These are phyloP conservation scores for Harpagus bidentatus DNA, from an alignment of 2,113 vertebrate species.

Conservation along the genomic window DNA sequence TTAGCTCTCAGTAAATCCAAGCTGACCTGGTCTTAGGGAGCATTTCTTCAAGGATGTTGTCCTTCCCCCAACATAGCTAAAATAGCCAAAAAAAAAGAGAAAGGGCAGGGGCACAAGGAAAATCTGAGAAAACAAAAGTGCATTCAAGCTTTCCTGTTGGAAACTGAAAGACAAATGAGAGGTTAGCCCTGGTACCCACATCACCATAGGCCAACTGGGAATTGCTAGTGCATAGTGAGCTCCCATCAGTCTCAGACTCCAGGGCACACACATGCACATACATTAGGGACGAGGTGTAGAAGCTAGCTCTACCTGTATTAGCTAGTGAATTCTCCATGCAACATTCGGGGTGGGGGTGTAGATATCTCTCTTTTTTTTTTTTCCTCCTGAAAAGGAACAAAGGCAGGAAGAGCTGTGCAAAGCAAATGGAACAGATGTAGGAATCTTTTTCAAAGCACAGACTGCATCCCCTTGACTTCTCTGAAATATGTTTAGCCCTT, in stretches of 20 bases:
- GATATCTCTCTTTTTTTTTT: background rate
- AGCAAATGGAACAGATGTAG: background rate
- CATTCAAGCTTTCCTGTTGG: background rate
- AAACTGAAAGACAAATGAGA: background rate
- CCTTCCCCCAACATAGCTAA: background rate
- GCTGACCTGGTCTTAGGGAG: background rate
- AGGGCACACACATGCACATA: background rate
- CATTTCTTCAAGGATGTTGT: background rate
- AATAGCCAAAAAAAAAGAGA: background rate
- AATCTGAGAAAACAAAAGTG: background rate
- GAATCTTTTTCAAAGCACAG: background rate
- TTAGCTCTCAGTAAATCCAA: background rate
- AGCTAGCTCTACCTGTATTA: background rate
- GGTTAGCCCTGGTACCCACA: background rate
- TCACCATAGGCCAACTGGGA: background rate
- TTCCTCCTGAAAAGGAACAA: background rate
- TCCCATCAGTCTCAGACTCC: background rate
- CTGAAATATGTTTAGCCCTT: background rate
- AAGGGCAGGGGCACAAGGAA: background rate
- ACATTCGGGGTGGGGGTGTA: rapidly evolving
- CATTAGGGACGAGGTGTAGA: background rate
- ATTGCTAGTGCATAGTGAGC: background rate
- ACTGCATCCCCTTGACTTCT: background rate
- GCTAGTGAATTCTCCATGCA: background rate
- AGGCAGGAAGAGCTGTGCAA: background rate